Conservation (phyloP, 2,797 vertebrate species). For the Aselliscus stoliczkanus region DNA sequence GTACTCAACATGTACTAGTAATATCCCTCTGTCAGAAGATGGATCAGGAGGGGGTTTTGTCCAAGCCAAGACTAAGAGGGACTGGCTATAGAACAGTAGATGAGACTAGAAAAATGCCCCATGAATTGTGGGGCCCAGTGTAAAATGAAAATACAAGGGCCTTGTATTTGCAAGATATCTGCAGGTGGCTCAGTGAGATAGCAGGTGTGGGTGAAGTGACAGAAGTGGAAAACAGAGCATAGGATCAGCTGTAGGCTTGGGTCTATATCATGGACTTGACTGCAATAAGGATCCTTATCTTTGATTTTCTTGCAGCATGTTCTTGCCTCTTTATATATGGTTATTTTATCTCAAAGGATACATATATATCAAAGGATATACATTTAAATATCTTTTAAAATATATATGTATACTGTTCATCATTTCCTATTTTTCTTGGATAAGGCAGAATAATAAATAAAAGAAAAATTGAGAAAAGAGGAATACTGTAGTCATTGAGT, state of each 20-base stretch:
- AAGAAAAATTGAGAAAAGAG: background rate
- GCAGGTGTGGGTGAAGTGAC: background rate
- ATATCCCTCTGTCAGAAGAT: background rate
- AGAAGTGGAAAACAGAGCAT: background rate
- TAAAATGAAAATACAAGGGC: background rate
- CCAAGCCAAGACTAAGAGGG: background rate
- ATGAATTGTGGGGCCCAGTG: background rate
- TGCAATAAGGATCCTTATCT: background rate
- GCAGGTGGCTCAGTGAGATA: background rate
- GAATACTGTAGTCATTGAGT: background rate
- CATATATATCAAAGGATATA: background rate
- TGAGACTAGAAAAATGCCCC: background rate
- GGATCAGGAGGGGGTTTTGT: background rate
- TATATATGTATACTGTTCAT: background rate
- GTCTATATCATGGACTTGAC: background rate
- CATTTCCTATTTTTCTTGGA: background rate
- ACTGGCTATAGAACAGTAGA: background rate
- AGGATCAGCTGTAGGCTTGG: background rate
- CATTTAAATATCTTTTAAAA: too few species aligned
- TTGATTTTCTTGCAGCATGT: background rate
- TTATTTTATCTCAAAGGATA: background rate
- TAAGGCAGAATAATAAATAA: background rate
- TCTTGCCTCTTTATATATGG: background rate
- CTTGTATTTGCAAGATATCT: background rate
- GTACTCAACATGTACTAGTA: background rate